A percentile compares a stretch with the other conserved stretches of the same genome.
phyloP scores from a whole-genome alignment of 2,113 vertebrate species.

The Oceanites oceanicus region DNA sequence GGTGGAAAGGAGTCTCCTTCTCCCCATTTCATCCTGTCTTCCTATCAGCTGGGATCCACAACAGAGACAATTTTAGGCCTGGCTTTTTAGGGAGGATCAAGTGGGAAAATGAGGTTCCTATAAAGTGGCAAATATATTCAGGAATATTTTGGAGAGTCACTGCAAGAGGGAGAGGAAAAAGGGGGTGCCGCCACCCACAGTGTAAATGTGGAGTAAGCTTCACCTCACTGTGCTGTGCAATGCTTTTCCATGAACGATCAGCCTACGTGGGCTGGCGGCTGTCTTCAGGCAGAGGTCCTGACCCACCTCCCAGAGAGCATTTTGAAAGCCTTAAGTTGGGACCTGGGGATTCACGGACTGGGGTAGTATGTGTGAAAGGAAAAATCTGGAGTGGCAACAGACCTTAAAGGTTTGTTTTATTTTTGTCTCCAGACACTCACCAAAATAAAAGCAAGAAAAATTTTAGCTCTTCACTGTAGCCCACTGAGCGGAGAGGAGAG shows the following conservation, averaged over 20 bases:
- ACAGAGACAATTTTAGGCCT: not conserved
- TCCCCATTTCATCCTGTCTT: not conserved
- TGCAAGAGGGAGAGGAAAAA: not conserved
- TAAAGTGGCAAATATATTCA: not conserved
- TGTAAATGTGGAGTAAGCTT: not conserved
- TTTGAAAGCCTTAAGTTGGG: not conserved
- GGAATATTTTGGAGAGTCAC: not conserved
- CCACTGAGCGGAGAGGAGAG: not conserved
- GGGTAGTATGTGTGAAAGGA: not conserved
- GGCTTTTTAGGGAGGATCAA: not conserved
- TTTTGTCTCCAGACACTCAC: not conserved
- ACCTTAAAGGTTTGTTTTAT: not conserved
- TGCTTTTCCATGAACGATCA: not conserved
- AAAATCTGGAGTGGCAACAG: not conserved
- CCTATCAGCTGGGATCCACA: not conserved
- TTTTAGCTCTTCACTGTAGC: not conserved
- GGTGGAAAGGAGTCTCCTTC: not conserved
- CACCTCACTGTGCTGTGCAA: not conserved
- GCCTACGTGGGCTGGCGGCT: not conserved
- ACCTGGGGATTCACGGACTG: not conserved
- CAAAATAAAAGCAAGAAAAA: not conserved
- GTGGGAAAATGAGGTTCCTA: not conserved
- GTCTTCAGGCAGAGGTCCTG: not conserved
- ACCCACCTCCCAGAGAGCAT: not conserved
- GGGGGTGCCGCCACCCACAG: not conserved